Conservation (phyloP, 2,888 invertebrate species). For the Phyto melanocephala region DNA sequence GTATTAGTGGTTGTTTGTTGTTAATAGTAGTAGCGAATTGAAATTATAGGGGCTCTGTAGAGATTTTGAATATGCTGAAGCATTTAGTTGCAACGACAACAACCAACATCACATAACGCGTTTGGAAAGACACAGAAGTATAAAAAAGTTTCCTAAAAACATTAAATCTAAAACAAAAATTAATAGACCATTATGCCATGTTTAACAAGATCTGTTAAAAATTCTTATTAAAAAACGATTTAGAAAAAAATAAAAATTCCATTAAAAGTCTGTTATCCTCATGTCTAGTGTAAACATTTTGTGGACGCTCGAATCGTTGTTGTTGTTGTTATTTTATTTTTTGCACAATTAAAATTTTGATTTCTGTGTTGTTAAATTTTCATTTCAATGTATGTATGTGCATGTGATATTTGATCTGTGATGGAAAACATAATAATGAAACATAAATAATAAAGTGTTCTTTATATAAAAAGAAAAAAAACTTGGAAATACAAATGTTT, state of each 20-base stretch:
- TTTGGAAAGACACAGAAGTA: slow-evolving; percentile 14
- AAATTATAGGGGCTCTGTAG: slow-evolving; percentile 59
- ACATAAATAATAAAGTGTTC: slow-evolving; percentile 29
- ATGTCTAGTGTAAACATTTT: not conserved
- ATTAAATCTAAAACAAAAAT: slow-evolving; percentile 7
- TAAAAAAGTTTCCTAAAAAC: not conserved
- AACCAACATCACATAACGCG: slow-evolving; percentile 56
- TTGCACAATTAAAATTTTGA: not conserved
- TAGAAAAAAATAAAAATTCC: not conserved
- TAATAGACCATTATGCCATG: slow-evolving; percentile 17
- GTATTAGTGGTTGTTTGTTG: slow-evolving; percentile 12
- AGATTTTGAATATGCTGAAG: slow-evolving; percentile 40
- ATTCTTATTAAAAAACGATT: not conserved
- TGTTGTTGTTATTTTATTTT: not conserved
- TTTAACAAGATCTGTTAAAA: slow-evolving; percentile 1
- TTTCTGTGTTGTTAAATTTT: slow-evolving; percentile 3
- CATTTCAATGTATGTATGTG: not conserved
- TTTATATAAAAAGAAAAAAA: slow-evolving; percentile 24
- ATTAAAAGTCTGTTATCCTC: slow-evolving; percentile 12
- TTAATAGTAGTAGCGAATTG: slow-evolving; percentile 6
- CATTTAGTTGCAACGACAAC: slow-evolving; percentile 55
- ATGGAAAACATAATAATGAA: slow-evolving; percentile 13
- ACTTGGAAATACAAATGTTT: slow-evolving; percentile 36
- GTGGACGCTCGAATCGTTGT: not conserved
- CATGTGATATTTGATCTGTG: slow-evolving; percentile 50